Evolutionary conservation across 2,113 vertebrate genomes (phyloP).

Genomic region (Leiothrix lutea): DNA sequence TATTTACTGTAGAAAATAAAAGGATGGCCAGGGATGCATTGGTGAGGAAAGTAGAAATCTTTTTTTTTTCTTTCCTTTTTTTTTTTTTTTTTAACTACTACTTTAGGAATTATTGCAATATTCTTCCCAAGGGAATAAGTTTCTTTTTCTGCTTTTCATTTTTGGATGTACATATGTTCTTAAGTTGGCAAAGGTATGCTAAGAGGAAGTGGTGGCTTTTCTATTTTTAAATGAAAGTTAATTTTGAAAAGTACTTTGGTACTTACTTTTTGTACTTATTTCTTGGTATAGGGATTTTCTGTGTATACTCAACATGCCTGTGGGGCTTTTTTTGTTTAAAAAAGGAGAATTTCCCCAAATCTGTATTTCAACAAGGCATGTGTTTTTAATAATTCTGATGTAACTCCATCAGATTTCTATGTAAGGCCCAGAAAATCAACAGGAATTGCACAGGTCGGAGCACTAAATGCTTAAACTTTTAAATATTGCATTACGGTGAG

Average conservation of each 20-base stretch:
- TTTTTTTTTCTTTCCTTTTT: not conserved
- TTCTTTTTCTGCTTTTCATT: not conserved
- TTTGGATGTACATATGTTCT: not conserved
- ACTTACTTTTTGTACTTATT: not conserved
- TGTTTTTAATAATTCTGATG: not conserved
- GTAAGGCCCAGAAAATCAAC: not conserved
- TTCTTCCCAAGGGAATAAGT: not conserved
- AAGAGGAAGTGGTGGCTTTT: not conserved
- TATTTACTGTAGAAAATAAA: not conserved
- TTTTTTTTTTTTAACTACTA: not conserved
- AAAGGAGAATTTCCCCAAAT: not conserved
- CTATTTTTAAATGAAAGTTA: not conserved
- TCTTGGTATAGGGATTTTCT: not conserved
- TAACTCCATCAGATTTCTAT: not conserved
- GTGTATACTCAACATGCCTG: fast-evolving
- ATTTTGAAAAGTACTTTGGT: not conserved
- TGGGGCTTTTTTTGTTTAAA: not conserved
- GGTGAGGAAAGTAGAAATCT: not conserved
- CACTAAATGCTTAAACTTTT: not conserved
- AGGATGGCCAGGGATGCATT: fast-evolving
- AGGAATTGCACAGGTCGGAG: not conserved
- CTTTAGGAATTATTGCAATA: not conserved
- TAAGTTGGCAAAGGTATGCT: not conserved
- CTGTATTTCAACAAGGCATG: not conserved
- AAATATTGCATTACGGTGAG: not conserved